Conservation (phyloP, 2,113 vertebrate species). For the Fregetta grallaria region DNA sequence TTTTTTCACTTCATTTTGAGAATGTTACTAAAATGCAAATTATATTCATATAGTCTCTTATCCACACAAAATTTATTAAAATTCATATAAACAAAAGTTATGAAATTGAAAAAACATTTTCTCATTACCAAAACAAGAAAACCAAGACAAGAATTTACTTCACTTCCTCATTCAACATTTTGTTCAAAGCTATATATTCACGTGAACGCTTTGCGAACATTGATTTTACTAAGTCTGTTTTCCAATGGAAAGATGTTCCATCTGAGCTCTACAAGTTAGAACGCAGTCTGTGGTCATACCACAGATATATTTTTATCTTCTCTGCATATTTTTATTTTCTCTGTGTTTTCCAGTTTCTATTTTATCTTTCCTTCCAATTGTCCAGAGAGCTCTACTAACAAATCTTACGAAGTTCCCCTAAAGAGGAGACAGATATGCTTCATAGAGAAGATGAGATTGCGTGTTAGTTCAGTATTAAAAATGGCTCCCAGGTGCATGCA, state of each 20-base stretch:
- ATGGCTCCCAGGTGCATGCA: background rate
- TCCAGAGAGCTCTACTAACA: background rate
- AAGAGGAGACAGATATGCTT: background rate
- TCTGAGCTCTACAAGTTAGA: background rate
- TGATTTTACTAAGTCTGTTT: background rate
- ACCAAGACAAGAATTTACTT: background rate
- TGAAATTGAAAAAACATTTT: background rate
- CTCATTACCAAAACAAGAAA: background rate
- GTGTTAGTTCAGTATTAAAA: background rate
- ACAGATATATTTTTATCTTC: background rate
- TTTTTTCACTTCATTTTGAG: background rate
- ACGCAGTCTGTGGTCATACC: background rate
- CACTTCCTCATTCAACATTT: background rate
- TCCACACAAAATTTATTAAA: background rate
- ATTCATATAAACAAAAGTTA: background rate
- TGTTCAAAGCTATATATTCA: background rate
- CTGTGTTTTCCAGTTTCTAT: background rate
- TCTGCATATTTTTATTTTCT: background rate
- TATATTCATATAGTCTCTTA: background rate
- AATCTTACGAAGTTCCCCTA: background rate
- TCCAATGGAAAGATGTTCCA: background rate
- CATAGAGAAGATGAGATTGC: background rate
- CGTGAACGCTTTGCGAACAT: background rate
- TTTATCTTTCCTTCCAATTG: background rate
- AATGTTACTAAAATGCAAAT: background rate